Conservation (phyloP, 53 echinoderm and acorn worm species). For the Zoroaster sp. region DNA sequence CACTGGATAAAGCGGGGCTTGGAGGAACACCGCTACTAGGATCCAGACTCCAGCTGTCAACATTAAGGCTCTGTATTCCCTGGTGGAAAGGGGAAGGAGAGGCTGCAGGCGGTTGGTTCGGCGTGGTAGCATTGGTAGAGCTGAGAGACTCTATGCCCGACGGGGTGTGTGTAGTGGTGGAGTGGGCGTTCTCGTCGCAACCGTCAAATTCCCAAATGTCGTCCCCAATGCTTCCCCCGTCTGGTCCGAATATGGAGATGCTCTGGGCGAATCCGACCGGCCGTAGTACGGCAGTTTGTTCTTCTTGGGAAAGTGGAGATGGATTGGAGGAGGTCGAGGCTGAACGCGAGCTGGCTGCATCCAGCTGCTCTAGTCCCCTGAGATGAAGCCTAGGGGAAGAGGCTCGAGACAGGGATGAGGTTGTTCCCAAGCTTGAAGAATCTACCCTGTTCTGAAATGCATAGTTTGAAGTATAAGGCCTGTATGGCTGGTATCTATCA, state of each 20-base stretch:
- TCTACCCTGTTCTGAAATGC: conserved; percentile 2
- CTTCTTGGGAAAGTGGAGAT: conserved; percentile 26
- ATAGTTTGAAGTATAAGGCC: not conserved
- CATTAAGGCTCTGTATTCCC: conserved; percentile 34
- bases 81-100: conserved; percentile 34
- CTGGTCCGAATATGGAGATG: conserved; percentile 49
- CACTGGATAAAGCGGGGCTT: conserved; percentile 35
- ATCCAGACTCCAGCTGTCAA: conserved; percentile 78
- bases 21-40: conserved; percentile 68
- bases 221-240: conserved; percentile 53
- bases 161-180: conserved; percentile 59
- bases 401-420: conserved; percentile 15
- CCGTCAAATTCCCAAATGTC: conserved; percentile 80
- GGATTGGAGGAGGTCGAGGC: conserved; percentile 37
- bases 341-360: not conserved
- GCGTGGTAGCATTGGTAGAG: conserved; percentile 4
- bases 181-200: conserved; percentile 64
- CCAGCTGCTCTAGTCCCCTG: not conserved
- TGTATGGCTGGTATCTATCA: conserved; percentile 35
- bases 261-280: conserved; percentile 35
- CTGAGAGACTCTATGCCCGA: conserved; percentile 48
- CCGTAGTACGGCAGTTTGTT: not conserved
- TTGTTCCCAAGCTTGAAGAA: conserved; percentile 30
- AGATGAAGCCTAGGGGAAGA: conserved; percentile 13
- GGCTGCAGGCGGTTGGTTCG: conserved; percentile 10